phyloP scores from a whole-genome alignment of 92 coral and sea anemone species.

The Scolanthus callimorphus region DNA sequence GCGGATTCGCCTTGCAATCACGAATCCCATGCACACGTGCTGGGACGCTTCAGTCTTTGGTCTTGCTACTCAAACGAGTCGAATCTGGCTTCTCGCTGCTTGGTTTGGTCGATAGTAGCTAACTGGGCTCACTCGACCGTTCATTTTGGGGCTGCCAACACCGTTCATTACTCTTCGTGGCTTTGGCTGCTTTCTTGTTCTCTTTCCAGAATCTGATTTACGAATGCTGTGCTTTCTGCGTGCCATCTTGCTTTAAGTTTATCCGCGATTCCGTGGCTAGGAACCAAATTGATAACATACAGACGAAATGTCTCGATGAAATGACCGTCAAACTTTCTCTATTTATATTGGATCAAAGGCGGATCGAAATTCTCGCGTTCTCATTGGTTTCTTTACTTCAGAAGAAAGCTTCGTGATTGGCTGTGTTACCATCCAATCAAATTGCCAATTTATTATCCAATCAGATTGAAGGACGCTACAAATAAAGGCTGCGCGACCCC shows the following conservation, averaged over 20 bases:
- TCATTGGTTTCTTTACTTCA: not conserved
- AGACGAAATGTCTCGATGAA: too few species aligned
- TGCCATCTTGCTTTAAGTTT: too few species aligned
- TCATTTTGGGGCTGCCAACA: not conserved
- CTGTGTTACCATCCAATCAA: not conserved
- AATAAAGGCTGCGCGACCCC: not conserved
- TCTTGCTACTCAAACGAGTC: not conserved
- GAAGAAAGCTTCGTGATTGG: not conserved
- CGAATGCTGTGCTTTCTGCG: not conserved
- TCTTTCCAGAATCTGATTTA: not conserved
- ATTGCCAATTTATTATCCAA: not conserved
- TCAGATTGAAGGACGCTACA: not conserved
- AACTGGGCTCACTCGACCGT: too few species aligned
- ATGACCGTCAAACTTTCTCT: too few species aligned
- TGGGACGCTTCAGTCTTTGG: not conserved
- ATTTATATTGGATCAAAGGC: too few species aligned
- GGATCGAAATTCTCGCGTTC: not conserved
- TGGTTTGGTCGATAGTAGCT: too few species aligned
- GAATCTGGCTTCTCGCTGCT: not conserved
- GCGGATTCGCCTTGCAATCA: constrained; percentile 24
- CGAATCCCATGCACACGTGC: constrained; percentile 8
- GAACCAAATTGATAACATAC: too few species aligned
- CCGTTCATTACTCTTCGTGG: not conserved
- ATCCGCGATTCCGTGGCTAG: too few species aligned
- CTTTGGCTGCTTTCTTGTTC: not conserved